Conservation (phyloP, 2,113 vertebrate species). For the Glaucidium brasilianum region DNA sequence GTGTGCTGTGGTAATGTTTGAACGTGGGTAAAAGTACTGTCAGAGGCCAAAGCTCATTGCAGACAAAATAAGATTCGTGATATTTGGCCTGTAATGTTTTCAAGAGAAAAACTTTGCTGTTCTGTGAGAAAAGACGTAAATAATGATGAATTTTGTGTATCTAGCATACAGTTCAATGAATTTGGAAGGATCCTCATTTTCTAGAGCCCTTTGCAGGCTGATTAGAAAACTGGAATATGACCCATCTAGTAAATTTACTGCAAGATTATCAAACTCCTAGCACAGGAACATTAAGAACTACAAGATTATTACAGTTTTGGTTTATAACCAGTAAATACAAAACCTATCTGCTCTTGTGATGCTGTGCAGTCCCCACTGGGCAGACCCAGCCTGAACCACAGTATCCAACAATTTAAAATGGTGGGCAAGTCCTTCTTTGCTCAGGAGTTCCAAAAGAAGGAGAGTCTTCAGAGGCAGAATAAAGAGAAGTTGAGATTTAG, state of each 20-base stretch:
- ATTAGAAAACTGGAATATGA: not conserved
- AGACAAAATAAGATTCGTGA: not conserved
- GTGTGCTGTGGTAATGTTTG: not conserved
- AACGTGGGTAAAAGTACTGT: not conserved
- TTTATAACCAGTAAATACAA: not conserved
- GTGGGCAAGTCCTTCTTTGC: not conserved
- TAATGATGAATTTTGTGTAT: not conserved
- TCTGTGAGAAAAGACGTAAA: not conserved
- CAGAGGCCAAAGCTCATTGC: not conserved
- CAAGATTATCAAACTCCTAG: not conserved
- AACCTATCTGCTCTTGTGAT: not conserved
- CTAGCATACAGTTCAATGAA: not conserved
- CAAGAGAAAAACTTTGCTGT: not conserved
- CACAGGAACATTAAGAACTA: not conserved
- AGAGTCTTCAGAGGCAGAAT: rapidly evolving
- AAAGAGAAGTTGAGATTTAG: not conserved
- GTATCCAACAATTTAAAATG: not conserved
- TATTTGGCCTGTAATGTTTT: not conserved
- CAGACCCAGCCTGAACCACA: not conserved
- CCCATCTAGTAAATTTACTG: not conserved
- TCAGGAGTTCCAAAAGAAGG: not conserved
- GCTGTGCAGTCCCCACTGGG: not conserved
- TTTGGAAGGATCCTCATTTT: not conserved
- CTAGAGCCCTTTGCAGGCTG: not conserved
- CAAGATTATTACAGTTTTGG: not conserved